Evolutionary conservation across 2,888 invertebrate genomes (phyloP), one percentile per base, ranked within the genome.

Genomic region (Lacanobia oleracea): DNA sequence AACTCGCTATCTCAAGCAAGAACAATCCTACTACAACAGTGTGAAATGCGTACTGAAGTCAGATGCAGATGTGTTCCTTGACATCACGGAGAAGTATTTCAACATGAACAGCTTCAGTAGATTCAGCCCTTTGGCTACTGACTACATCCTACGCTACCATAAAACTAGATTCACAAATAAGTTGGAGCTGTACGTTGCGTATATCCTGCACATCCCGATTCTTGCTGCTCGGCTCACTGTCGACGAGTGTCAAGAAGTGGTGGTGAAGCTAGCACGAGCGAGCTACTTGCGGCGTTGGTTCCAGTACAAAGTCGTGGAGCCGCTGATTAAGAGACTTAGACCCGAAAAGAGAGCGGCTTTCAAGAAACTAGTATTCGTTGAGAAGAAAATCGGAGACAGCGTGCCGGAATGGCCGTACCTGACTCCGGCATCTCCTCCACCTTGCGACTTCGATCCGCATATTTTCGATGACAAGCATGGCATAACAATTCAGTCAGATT

Each of bases 31-130:
- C 77, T 91, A 88, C 33, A 81, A 88, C 1, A 89, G 87, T 63
- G 73, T 91, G 0, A 91, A 87, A 83, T 84, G 77, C 72, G 59
- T 93, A 3, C 80, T 93, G 18, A 93, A 93, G 75, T 59, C 62
- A 4, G 85, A 93, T 16, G 75, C 89, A 0, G 83, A 89, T 45
- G 65, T 89, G 57, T 93, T 88, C 77, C 83, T 94, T 37, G 87
- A 92, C 40, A 85, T 93, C 27, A 75, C 88, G 9, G 93, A 93
- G 75, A 88, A 88, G 74, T 90, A 91, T 84, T 90, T 87, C 54
- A 82, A 87, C 67, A 48, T 75, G 8, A 18, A 68, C 3, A 62
- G 50, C 3, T 86, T 86, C 23, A 67, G 59, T 0, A 67, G 76
- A 23, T 76, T 92, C 1, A 89, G 87, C 75, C 67, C 89, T 18